These are phyloP conservation scores for Lagocephalus sceleratus DNA, from an alignment of 2,797 vertebrate species.

Conservation along the genomic window DNA sequence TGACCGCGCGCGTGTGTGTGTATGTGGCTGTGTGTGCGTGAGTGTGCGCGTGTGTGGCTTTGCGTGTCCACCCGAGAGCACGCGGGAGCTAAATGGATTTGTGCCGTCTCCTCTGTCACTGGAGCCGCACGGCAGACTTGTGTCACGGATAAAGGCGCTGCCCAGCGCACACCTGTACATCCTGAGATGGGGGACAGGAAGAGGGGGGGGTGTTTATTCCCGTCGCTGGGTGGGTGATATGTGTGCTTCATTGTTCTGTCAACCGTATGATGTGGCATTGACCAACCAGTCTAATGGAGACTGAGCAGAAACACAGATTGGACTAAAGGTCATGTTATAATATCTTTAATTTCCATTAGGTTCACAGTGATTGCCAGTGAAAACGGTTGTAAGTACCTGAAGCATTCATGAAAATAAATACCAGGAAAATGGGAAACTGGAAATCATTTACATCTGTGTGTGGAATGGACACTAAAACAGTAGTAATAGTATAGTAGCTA, in stretches of 20 bases:
- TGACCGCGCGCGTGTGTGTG: background rate
- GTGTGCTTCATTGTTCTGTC: slow-evolving; percentile 1
- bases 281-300: background rate
- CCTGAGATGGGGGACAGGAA: slow-evolving; percentile 33
- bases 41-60: slow-evolving; percentile 7
- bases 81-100: slow-evolving; percentile 36
- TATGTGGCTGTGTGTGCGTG: slow-evolving; percentile 5
- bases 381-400: no score
- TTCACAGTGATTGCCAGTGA: background rate
- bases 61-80: background rate
- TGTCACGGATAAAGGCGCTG: slow-evolving; percentile 38
- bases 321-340: no score
- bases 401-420: no score
- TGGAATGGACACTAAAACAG: no score
- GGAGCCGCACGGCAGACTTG: slow-evolving; percentile 29
- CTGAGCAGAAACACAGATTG: background rate
- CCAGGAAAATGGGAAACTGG: no score
- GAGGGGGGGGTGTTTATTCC: slow-evolving; percentile 2
- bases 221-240: background rate
- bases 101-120: slow-evolving; percentile 46
- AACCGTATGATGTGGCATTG: no score
- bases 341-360: background rate
- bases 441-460: no score
- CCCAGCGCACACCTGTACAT: slow-evolving; percentile 63
- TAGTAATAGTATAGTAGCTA: no score